Evolutionary conservation across 2,797 vertebrate species (phyloP), one percentile per base, ranked within the genome.

Genomic region (Cirrhinus molitorella): DNA sequence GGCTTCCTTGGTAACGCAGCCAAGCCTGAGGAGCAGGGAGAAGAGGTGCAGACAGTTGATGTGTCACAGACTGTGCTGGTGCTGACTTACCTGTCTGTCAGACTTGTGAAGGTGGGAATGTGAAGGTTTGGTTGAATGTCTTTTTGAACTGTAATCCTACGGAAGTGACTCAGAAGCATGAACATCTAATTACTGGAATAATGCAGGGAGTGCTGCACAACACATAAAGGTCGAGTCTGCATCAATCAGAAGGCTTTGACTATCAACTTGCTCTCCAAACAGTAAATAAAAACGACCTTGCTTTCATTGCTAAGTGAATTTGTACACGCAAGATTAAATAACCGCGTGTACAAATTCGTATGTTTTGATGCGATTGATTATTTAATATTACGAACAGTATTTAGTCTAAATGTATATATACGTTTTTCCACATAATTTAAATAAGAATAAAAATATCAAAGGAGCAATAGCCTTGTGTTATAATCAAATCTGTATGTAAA

Each of bases 51-150:
- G 91, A 93, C 93, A 12, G 31, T 87, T 43, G 72, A 80, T 94
- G 92, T 94, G 88, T 94, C 94, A 94, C 73, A 79, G 40, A 81
- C 71, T 57, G 43, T 61, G 53, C 37, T 72, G 68, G n/a, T 82
- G 80, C 80, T 82, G 84, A 83, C 74, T 78, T 85, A 85, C 67
- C 74, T 79, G 80, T 85, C 80, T 82, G 84, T 71, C 84, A 82
- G 73, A 85, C 66, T 40, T 31, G 51, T 78, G n/a, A 82, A 85
- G 79, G 83, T 45, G 83, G 53, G 82, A 71, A 84, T 83, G 55
- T 37, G 1, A 63, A 78, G 70, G 83, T 80, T 80, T 75, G 78
- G 83, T 75, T 34, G 37, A 66, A 78, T 68, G 37, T 79, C 12
- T 40, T 66, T 43, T 43, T 55, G 47, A 80, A 59, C 37, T 13